These are phyloP conservation scores for Gallinago jamesoni DNA, from an alignment of 2,113 vertebrate genomes.

Conservation along the genomic window DNA sequence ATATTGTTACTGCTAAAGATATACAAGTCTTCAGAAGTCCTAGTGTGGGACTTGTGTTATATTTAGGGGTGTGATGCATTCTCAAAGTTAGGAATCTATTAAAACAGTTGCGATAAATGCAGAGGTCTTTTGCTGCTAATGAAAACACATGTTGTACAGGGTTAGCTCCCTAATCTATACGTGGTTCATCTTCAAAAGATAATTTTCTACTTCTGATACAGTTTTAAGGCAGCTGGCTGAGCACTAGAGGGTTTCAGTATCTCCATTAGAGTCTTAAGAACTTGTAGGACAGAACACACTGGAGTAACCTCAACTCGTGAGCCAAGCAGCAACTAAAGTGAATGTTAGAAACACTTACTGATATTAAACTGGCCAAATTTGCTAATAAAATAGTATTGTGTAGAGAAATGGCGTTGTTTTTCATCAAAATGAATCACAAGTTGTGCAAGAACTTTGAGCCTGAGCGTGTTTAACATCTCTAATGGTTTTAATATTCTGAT, in stretches of 20 bases:
- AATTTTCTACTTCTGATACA: background rate
- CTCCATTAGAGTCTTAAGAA: background rate
- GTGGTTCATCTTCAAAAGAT: background rate
- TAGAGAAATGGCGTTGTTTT: background rate
- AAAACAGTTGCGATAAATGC: background rate
- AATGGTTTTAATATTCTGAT: background rate
- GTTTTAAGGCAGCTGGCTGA: background rate
- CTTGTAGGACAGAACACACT: background rate
- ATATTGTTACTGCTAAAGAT: background rate
- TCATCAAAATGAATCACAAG: background rate
- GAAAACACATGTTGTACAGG: background rate
- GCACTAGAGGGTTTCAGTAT: background rate
- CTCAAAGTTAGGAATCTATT: background rate
- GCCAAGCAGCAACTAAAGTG: background rate
- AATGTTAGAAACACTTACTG: background rate
- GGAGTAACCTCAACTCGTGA: background rate
- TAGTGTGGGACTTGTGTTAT: background rate
- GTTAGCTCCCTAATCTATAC: background rate
- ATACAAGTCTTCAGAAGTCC: background rate
- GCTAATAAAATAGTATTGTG: background rate
- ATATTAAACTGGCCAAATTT: background rate
- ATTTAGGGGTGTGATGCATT: background rate
- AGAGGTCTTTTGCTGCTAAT: background rate
- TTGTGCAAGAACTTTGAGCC: background rate
- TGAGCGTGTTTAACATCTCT: background rate